Evolutionary conservation across 2,888 invertebrate genomes (phyloP), one percentile per base, ranked within the genome.

Genomic region (Drosophila buzzatii): DNA sequence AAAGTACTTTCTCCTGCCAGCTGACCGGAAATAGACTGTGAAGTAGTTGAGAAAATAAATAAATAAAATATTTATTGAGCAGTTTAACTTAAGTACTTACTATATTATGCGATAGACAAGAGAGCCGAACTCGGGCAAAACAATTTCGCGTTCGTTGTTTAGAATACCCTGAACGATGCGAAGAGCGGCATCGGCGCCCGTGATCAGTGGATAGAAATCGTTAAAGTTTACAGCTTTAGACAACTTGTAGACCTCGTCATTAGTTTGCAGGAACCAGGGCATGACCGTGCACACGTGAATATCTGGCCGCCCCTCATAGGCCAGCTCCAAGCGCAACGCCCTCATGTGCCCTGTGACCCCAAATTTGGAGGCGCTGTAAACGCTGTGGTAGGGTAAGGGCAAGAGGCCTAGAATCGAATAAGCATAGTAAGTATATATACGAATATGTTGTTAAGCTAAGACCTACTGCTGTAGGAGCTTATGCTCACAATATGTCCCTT

Each of bases 401-500:
- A 80, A 0, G 0, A 85, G 1, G 1, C 76, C 91, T 91, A 9
- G 1, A 27, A 44, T 9, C 3, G 7, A 6, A 31, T 0, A 4
- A 33, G 47, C 2, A 16, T 3, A 27, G 1, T 4, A 9, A 18
- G 3, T 20, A 61, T 5, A 5, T 5, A 31, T 18, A 10, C 7
- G 23, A 23, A 16, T 2, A 2, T 35, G 9, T 8, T 2, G 8
- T 8, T 10, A 3, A 49, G 7, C 6, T 33, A 3, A 5, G n/a
- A 61, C 74, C 65, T 81, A 82, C 93, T 85, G 3, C 88, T 78
- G 1, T 89, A 31, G 0, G 93, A 93, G 3, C 90, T 86, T 9
- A 93, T 91, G 3, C 91, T 91, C 0, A 93, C 91, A 42, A 94
- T 90, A 65, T 93, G 91, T 0, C 93, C 93, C 5, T 78, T 79